These are phyloP conservation scores for Globia sparganii DNA, from an alignment of 2,888 invertebrate genomes.

Conservation along the genomic window DNA sequence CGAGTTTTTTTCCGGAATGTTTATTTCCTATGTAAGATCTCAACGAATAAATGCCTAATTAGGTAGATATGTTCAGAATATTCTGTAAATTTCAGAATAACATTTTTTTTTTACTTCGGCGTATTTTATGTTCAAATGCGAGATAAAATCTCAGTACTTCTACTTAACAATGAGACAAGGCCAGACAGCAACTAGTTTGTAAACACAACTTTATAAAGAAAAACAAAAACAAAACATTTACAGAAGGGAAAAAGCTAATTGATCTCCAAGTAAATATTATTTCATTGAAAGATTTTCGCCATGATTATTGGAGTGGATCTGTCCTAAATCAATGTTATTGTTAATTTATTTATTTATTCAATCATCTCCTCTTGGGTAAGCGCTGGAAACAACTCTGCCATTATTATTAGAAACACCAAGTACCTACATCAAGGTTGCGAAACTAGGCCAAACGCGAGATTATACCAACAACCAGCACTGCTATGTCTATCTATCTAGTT, in stretches of 20 bases:
- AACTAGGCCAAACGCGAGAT: constrained; percentile 85
- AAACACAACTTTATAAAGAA: constrained; percentile 17
- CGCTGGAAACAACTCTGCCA: constrained; percentile 79
- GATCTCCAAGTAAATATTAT: constrained; percentile 24
- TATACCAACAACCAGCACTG: constrained; percentile 63
- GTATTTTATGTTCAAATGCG: constrained; percentile 8
- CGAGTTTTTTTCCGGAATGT: constrained; percentile 1
- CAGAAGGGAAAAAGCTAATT: constrained; percentile 4
- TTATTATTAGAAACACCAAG: constrained; percentile 84
- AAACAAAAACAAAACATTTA: constrained; percentile 25
- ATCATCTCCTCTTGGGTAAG: constrained; percentile 73
- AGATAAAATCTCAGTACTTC: constrained; percentile 17
- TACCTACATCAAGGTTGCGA: constrained; percentile 85
- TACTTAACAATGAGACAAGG: constrained; percentile 29
- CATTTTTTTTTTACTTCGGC: constrained; percentile 1
- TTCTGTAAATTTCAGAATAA: neutral
- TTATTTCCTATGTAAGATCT: neutral
- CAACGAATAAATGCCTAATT: neutral
- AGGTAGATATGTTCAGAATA: neutral
- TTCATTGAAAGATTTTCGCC: constrained; percentile 26
- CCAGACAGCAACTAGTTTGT: constrained; percentile 19
- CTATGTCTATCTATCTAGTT: constrained; percentile 50
- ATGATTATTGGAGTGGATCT: constrained; percentile 20
- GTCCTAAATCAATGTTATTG: constrained; percentile 45
- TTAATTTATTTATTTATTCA: constrained; percentile 75